Base-by-base conservation (phyloP, 2,888 invertebrate genomes). In the Mythimna albipuncta region DNA sequence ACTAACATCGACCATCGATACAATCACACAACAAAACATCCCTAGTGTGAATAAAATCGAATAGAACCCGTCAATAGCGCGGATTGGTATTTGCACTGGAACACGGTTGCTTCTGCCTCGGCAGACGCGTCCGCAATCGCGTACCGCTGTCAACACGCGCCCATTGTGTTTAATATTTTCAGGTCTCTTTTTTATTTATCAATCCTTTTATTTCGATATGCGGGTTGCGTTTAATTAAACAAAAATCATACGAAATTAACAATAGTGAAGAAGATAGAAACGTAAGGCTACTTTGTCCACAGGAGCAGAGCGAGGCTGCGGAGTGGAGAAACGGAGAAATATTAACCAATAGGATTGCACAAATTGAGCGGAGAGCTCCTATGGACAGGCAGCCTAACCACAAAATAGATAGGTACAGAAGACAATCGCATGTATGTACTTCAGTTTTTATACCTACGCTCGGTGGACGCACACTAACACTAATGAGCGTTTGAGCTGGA, bases 61-160 rank as follows among this genome's bases (percentile, higher is more conserved):
- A 88, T 86, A 87, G 86, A 88, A 87, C 89, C 84, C 86, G 85
- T 89, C 89, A 91, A 90, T 89, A 89, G 87, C 85, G 69, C 41
- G 75, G 75, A 84, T 86, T 88, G 89, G 86, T 91, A 91, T 92
- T 92, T 91, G 89, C 87, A 86, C 80, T 85, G 87, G 90, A 90
- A 90, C 89, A 90, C 77, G 87, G 88, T 86, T 88, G 87, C 87
- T 88, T 90, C 89, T 89, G 89, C 89, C 87, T 87, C 89, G 84
- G 67, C 81, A 81, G 81, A 76, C 84, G 84, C 85, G 83, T 79
- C 90, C 89, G 85, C 91, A 89, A 87, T 87, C 85, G 85, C 82
- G 78, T 83, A 75, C 81, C 87, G 83, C 84, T 89, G 90, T 89
- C 89, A 88, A 87, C 87, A 89, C 82, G 86, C 84, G 75, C 63